Base-by-base conservation (phyloP, 2,113 vertebrate genomes). In the Nannobrachium achirus region DNA sequence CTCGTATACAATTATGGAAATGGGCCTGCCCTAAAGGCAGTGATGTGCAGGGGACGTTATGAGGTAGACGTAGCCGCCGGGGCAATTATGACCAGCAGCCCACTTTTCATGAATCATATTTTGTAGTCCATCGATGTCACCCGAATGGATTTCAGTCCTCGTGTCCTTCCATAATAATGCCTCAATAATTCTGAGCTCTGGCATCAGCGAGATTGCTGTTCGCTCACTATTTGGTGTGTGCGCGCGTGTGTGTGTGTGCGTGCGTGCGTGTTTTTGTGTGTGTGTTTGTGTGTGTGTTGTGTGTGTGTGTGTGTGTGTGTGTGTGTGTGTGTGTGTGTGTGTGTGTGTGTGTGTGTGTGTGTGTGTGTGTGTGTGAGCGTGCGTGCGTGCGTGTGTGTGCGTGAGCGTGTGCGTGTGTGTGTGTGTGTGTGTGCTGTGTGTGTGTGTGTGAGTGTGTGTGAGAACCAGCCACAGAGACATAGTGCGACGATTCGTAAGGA, bases 1-100 rank as follows among this genome's bases (percentile, higher is more conserved):
- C 2, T 9, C 2, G 1, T 44, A 9, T 65, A 55, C 57, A 69
- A 19, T n/a, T 63, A 60, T n/a, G 14, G 41, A 60, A 51, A 48
- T 14, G 9, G 45, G 45, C 14, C 14, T 48, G n/a, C n/a, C n/a
- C n/a, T n/a, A n/a, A 6, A 9, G 16, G 1, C 8, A 46, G 15
- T 11, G 1, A 10, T 15, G 11, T 14, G 40, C 49, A 25, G 16
- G 45, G 42, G 40, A 10, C 45, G 42, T 25, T 42, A 25, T 45
- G 19, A 52, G 41, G 46, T 8, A 0, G 3, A 7, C n/a, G n/a
- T n/a, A n/a, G n/a, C n/a, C n/a, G n/a, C n/a, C n/a, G n/a, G 39
- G 10, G 53, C 8, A 52, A 19, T 7, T 62, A 33, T 19, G 6
- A 33, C 6, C 10, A 0, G 48, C 59, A 59, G 33, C 19, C 33